Base-by-base conservation (phyloP, 2,797 vertebrate genomes). In the Sebastes baramenuke region DNA sequence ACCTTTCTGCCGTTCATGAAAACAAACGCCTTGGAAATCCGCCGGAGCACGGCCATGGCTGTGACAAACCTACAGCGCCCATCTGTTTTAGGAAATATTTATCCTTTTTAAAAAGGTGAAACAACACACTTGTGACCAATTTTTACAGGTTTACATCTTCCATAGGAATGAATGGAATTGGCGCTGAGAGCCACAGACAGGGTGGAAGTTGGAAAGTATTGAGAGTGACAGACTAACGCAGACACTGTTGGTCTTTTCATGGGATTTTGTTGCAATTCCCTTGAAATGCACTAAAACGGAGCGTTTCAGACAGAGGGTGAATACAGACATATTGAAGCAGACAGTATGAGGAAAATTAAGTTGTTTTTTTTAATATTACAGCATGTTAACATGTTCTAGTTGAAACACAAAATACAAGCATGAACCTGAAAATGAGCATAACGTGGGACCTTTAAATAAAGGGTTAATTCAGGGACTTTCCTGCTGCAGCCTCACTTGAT, bases 31-130 rank as follows among this genome's bases (percentile, higher is more conserved):
- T 38, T 38, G 36, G 36, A 38, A 38, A 38, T 14, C 36, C 0
- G 36, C 36, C 5, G 13, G 36, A 14, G 13, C 13, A 38, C 36
- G 36, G 36, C 36, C 0, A 38, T 0, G 36, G 13, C 0, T 38
- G 36, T 38, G 36, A 38, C 36, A 42, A 42, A 42, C 38, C 38
- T 42, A 59, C 38, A 29, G 20, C 0, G 9, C 13, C 29, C 22
- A 52, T 11, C 0, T 55, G 30, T 64, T 55, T n/a, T 10, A 25
- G 14, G 4, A 20, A 20, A 36, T 69, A 68, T 56, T 34, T 24
- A 5, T 6, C 22, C n/a, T 27, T 59, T 58, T 42, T 42, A 24
- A 55, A 55, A 55, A 55, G 8, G 11, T 7, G n/a, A 52, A 52
- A 25, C 13, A 20, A 25, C 25, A 25, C 27, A 14, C 56, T 16